phyloP scores from a whole-genome alignment of 2,888 invertebrate genomes.

The Cyrtodaria siliqua region DNA sequence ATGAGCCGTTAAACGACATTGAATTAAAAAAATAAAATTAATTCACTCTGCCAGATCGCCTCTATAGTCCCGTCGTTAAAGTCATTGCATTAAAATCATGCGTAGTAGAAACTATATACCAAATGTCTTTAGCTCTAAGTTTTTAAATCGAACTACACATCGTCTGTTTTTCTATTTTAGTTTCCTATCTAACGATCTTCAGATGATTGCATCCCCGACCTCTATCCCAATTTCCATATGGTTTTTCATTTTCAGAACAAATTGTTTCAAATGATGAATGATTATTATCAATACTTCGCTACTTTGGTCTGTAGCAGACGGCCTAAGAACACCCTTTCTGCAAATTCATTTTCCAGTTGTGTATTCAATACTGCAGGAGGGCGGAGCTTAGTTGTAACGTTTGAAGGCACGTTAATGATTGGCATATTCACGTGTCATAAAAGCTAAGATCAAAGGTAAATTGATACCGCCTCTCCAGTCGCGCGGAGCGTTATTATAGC shows the following conservation, averaged over 20 bases:
- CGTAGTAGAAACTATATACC: too few relatives aligned
- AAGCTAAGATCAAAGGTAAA: constrained; percentile 71
- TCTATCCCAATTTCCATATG: background rate
- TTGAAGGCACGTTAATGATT: constrained; percentile 60
- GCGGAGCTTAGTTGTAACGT: constrained; percentile 53
- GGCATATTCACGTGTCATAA: constrained; percentile 66
- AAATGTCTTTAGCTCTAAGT: too few relatives aligned
- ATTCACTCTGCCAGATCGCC: too few relatives aligned
- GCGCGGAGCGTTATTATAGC: constrained; percentile 49
- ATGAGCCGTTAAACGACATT: too few relatives aligned
- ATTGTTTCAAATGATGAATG: background rate
- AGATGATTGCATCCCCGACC: too few relatives aligned
- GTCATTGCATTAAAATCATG: too few relatives aligned
- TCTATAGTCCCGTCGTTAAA: too few relatives aligned
- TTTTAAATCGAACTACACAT: too few relatives aligned
- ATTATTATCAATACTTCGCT: background rate
- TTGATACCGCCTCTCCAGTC: constrained; percentile 66
- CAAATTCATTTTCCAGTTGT: background rate
- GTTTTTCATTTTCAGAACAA: background rate
- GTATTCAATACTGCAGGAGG: constrained; percentile 13
- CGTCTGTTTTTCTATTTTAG: too few relatives aligned
- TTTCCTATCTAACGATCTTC: too few relatives aligned
- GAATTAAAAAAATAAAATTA: too few relatives aligned
- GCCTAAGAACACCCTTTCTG: too few relatives aligned
- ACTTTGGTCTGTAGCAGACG: background rate